Base-by-base conservation (phyloP, 2,888 invertebrate species). In the Drosophila bunnanda region DNA sequence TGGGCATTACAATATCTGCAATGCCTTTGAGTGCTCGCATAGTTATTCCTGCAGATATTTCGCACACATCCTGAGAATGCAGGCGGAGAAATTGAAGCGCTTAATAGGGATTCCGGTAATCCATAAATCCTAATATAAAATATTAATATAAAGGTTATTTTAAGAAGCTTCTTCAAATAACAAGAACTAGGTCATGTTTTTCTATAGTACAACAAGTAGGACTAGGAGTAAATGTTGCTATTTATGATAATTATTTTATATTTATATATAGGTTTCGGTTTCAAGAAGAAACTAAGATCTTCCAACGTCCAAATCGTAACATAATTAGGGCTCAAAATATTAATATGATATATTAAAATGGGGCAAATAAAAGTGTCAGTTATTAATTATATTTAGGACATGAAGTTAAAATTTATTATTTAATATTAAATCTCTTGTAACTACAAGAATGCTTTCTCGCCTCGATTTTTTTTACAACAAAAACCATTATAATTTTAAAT, bases 1-100 rank as follows among this genome's bases (percentile, higher is more conserved):
- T 88, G 79, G 76, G 82, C 62, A 88, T 74, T 73, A 73, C 64
- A 82, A 88, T 88, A 87, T 89, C 78, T 78, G 54, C 81, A 67
- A 83, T 83, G 89, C 81, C 78, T 83, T 83, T 83, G 84, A 80
- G 69, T 62, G 87, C 75, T 78, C 68, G 75, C 77, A 61, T 38
- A 76, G 81, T 78, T 79, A 77, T 62, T 65, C 48, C 66, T 69
- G 39, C 48, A 72, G 50, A 77, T 62, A 72, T 48, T 56, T 56
- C 52, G 43, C 70, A 46, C 73, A 59, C 55, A 52, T 62, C 46
- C 61, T 56, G 39, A 44, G 38, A 25, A 38, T 65, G 67, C 71
- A 73, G 39, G 12, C 28, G 4, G 12, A 32, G 22, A 66, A 70
- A 32, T 10, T 32, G 10, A 10, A 10, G 32, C 10, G 4, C 1